phyloP scores from a whole-genome alignment of 2,888 invertebrate species.

The Agrilus cyanescens region DNA sequence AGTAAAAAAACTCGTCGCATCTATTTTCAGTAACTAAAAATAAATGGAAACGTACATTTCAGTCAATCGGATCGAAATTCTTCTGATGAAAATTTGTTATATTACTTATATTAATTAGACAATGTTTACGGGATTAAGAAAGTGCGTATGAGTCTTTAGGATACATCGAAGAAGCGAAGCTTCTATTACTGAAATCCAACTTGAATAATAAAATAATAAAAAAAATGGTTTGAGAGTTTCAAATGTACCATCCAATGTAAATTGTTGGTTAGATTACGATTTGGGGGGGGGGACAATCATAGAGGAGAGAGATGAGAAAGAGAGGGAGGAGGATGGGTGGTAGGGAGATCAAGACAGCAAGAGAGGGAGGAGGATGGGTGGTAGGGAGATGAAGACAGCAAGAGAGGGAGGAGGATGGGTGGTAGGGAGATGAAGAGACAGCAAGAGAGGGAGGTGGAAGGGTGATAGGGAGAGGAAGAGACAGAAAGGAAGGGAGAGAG shows the following conservation, averaged over 20 bases:
- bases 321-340: not conserved
- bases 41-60: constrained; percentile 5
- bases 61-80: too few relatives aligned
- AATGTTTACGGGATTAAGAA: too few relatives aligned
- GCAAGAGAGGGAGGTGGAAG: not conserved
- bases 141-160: too few relatives aligned
- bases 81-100: too few relatives aligned
- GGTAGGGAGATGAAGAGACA: not conserved
- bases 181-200: too few relatives aligned
- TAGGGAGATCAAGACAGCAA: not conserved
- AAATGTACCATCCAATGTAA: too few relatives aligned
- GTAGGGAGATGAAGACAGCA: not conserved
- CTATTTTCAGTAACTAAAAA: constrained; percentile 63
- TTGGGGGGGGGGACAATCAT: too few relatives aligned
- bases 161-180: too few relatives aligned
- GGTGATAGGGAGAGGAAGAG: not conserved
- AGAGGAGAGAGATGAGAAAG: not conserved
- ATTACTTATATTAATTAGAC: too few relatives aligned
- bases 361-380: not conserved
- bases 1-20: constrained; percentile 70
- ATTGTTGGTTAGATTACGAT: too few relatives aligned
- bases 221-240: too few relatives aligned
- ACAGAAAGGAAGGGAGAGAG: not conserved
- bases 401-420: not conserved
- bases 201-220: too few relatives aligned